Base-by-base conservation (phyloP, 2,113 vertebrate genomes). In the Strix aluco region DNA sequence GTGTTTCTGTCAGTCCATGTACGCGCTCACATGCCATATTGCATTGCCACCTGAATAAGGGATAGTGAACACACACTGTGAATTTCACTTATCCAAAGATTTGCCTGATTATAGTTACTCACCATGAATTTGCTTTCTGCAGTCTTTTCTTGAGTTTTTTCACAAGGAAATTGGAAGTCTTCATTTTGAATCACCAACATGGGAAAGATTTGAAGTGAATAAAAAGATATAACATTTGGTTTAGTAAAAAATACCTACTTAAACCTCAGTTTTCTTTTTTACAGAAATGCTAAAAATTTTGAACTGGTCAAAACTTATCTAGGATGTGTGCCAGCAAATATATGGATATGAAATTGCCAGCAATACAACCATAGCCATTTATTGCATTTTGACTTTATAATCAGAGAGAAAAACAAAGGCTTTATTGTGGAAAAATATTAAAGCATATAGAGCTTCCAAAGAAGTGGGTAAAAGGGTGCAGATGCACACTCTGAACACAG, bases 1-100 rank as follows among this genome's bases (percentile, higher is more conserved):
- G 88, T 88, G 67, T 83, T 95, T 86, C 82, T 94, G 86, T 93
- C 96, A 93, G 63, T 34, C 47, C 55, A 18, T 32, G 40, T 82
- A 71, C 81, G 81, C 1, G 1, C 83, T 90, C 91, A 95, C 44
- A 61, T 80, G 78, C 58, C 63, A 63, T 71, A 82, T 47, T 88
- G 49, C 29, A 54, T 59, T 67, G 32, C 54, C 4, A 6, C 27
- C 81, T 90, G 62, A 61, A 80, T 10, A 70, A 70, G 16, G 32
- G 42, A 25, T 27, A 40, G 16, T 49, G 74, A 85, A 70, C 32
- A 66, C 58, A 62, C 44, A 72, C 74, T 59, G 81, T 65, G 79
- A 93, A 85, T 1, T 9, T 91, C 72, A 86, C 52, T 91, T 26
- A 92, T 44, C 36, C 52, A 72, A 40, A 74, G 54, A 78, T 78